A percentile compares a stretch with the other conserved stretches of the same genome.
phyloP scores from a whole-genome alignment of 2,888 invertebrate genomes.

The Dryococelus australis region DNA sequence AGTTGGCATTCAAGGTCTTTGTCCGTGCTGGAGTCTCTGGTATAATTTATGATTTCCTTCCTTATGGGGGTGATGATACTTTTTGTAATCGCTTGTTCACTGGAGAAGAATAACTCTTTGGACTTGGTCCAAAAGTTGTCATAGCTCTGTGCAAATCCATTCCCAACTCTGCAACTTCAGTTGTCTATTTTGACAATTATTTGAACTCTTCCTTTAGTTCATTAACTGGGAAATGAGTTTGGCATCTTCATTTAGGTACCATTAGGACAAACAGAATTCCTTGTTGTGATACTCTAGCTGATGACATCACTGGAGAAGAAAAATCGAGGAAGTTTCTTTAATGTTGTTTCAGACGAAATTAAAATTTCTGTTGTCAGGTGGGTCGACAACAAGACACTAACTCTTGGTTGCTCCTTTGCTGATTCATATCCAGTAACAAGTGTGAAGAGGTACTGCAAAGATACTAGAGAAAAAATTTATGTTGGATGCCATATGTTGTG shows the following conservation, averaged over 20 bases:
- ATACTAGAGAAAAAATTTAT: no score
- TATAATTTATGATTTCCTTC: no score
- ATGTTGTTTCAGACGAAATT: background rate
- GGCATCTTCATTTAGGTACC: background rate
- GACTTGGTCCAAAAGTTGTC: background rate
- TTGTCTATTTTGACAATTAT: background rate
- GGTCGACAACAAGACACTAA: no score
- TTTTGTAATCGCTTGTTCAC: background rate
- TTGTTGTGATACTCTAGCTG: background rate
- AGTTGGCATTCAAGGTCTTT: background rate
- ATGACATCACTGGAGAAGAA: background rate
- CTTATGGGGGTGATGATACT: background rate
- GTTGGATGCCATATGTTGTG: no score
- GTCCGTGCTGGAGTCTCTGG: no score
- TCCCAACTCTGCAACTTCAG: background rate
- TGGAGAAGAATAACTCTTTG: background rate
- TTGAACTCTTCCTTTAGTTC: background rate
- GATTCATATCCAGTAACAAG: no score
- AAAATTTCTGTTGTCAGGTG: no score
- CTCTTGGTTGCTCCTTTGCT: no score
- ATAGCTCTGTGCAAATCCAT: background rate
- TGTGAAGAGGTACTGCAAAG: no score
- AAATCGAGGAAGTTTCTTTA: background rate
- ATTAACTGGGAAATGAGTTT: background rate
- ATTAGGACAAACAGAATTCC: background rate